phyloP scores from a whole-genome alignment of 1,140 invertebrate species.

The Apis florea region DNA sequence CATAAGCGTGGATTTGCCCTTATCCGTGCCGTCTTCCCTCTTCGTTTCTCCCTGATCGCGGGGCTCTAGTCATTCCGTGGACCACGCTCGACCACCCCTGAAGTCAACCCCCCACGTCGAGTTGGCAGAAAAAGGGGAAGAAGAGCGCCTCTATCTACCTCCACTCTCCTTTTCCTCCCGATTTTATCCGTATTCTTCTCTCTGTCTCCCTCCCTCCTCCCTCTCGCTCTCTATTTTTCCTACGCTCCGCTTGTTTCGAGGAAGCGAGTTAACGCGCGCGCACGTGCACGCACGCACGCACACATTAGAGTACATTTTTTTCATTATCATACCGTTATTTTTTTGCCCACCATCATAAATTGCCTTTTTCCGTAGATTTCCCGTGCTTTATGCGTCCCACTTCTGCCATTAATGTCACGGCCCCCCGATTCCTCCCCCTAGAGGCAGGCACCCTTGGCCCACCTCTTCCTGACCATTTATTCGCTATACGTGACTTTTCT shows the following conservation, averaged over 20 bases:
- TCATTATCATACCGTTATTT: constrained; percentile 77
- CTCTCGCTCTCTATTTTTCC: constrained; percentile 31
- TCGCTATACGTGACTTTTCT: constrained; percentile 72
- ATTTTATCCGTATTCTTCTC: background rate
- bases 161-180: constrained; percentile 37
- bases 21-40: constrained; percentile 66
- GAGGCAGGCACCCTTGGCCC: background rate
- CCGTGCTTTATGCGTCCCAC: constrained; percentile 74
- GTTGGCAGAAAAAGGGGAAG: constrained; percentile 39
- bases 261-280: constrained; percentile 66
- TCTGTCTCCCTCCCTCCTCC: constrained; percentile 17
- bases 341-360: constrained; percentile 71
- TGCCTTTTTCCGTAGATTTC: constrained; percentile 72
- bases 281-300: constrained; percentile 39
- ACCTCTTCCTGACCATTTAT: constrained; percentile 63
- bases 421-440: constrained; percentile 19
- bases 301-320: constrained; percentile 67
- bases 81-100: constrained; percentile 74
- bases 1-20: constrained; percentile 79
- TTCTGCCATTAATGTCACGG: constrained; percentile 75
- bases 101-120: constrained; percentile 69
- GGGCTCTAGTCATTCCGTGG: constrained; percentile 56
- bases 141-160: constrained; percentile 33
- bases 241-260: constrained; percentile 67
- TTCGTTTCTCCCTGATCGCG: constrained; percentile 42